phyloP scores from a whole-genome alignment of 2,888 invertebrate species.

The Bimastos eiseni region DNA sequence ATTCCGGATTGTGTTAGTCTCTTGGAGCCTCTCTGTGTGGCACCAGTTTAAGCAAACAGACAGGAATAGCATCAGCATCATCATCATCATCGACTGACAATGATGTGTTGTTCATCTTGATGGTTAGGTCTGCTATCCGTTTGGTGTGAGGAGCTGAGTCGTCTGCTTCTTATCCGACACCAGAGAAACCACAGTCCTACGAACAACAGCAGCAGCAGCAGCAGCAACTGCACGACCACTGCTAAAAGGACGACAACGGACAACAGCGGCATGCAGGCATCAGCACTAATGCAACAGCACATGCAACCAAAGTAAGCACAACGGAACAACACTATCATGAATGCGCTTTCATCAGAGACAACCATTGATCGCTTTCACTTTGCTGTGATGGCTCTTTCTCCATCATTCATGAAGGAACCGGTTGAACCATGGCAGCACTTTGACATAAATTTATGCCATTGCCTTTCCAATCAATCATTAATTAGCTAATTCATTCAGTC shows the following conservation, averaged over 20 bases:
- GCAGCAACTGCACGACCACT: slow-evolving; percentile 16
- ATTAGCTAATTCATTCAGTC: too few relatives aligned
- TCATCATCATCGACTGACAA: background rate
- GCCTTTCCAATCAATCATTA: too few relatives aligned
- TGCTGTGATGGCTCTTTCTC: background rate
- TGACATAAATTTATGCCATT: background rate
- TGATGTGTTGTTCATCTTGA: background rate
- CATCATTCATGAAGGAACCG: background rate
- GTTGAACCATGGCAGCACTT: background rate
- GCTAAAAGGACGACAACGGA: background rate
- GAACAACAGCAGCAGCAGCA: slow-evolving; percentile 34
- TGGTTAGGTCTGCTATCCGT: slow-evolving; percentile 59
- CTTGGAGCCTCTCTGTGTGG: too few relatives aligned
- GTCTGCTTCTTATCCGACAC: slow-evolving; percentile 59
- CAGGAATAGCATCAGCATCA: background rate
- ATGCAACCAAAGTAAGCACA: slow-evolving; percentile 16
- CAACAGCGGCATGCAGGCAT: slow-evolving; percentile 20
- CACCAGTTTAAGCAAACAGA: background rate
- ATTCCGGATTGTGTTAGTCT: background rate
- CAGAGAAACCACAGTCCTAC: slow-evolving; percentile 48
- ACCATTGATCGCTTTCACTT: background rate
- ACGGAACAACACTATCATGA: background rate
- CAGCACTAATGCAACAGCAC: slow-evolving; percentile 21
- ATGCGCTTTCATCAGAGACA: too few relatives aligned
- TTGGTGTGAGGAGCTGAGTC: slow-evolving; percentile 63